phyloP scores from a whole-genome alignment of 2,888 invertebrate genomes.

The Trachelus stipa region DNA sequence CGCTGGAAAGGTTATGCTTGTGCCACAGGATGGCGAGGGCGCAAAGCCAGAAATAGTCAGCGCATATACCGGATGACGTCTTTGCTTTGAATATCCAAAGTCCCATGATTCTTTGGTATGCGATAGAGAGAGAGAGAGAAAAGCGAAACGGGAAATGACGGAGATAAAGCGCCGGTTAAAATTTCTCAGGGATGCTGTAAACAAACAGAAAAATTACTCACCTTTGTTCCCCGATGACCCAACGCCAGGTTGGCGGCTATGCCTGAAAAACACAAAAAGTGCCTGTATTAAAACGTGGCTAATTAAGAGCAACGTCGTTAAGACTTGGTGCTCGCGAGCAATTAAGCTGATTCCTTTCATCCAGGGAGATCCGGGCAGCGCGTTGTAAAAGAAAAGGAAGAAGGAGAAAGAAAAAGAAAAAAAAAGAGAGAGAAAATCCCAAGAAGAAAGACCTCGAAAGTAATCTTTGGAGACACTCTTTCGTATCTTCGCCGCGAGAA shows the following conservation, averaged over 20 bases:
- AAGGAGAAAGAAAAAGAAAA: not conserved
- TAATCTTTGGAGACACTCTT: not conserved
- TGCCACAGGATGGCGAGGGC: not conserved
- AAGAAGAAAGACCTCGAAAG: not conserved
- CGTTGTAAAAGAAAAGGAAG: not conserved
- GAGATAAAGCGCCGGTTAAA: not conserved
- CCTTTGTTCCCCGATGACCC: constrained; percentile 51
- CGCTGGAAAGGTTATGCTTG: not conserved
- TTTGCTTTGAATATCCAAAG: not conserved
- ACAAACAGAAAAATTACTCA: constrained; percentile 33
- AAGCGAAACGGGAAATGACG: not conserved
- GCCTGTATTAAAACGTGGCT: not conserved
- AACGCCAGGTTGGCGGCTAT: constrained; percentile 47
- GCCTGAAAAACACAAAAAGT: constrained; percentile 48
- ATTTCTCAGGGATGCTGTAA: not conserved
- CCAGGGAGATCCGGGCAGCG: not conserved
- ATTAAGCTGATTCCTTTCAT: not conserved
- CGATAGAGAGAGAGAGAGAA: not conserved
- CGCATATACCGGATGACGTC: not conserved
- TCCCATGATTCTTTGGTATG: not conserved
- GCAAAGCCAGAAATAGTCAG: not conserved
- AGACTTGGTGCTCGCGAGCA: not conserved
- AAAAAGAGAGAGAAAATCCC: not conserved
- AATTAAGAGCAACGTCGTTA: not conserved
- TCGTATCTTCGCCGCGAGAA: not conserved